These are phyloP conservation scores for Dicentrarchus labrax DNA, from an alignment of 2,113 vertebrate genomes.

Conservation along the genomic window DNA sequence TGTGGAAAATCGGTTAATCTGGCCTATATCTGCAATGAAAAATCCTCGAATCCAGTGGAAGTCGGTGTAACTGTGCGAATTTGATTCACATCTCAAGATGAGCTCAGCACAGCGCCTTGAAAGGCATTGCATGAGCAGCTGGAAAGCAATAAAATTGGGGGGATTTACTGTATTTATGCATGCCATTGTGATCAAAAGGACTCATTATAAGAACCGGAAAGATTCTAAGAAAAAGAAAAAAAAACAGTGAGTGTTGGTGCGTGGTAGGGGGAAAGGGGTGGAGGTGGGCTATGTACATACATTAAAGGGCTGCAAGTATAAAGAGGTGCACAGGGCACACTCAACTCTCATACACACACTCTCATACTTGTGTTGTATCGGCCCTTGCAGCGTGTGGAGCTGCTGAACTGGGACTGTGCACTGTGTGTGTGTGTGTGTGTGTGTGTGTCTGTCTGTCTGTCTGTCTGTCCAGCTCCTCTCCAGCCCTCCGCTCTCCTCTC, in stretches of 20 bases:
- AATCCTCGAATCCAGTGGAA: background rate
- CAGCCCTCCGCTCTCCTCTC: background rate
- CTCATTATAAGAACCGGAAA: background rate
- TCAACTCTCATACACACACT: slow-evolving; percentile 18
- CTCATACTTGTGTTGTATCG: background rate
- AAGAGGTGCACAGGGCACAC: slow-evolving; percentile 27
- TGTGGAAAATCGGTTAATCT: slow-evolving; percentile 31
- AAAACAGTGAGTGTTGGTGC: background rate
- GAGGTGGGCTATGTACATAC: slow-evolving; percentile 4
- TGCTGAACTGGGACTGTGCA: background rate
- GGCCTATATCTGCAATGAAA: slow-evolving; percentile 28
- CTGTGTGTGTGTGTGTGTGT: background rate
- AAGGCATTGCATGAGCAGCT: slow-evolving; percentile 1
- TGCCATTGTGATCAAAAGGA: background rate
- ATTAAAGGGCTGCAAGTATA: slow-evolving; percentile 30
- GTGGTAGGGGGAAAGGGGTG: background rate
- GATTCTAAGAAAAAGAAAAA: background rate
- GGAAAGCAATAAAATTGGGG: background rate
- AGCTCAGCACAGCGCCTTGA: slow-evolving; percentile 21
- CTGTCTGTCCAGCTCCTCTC: slow-evolving; percentile 22
- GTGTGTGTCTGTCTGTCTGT: no score
- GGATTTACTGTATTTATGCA: slow-evolving; percentile 35
- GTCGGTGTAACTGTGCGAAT: background rate
- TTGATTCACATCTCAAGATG: slow-evolving; percentile 6
- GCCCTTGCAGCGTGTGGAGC: slow-evolving; percentile 10